phyloP scores from a whole-genome alignment of 2,797 vertebrate genomes.

The Chlorospingus flavigularis region DNA sequence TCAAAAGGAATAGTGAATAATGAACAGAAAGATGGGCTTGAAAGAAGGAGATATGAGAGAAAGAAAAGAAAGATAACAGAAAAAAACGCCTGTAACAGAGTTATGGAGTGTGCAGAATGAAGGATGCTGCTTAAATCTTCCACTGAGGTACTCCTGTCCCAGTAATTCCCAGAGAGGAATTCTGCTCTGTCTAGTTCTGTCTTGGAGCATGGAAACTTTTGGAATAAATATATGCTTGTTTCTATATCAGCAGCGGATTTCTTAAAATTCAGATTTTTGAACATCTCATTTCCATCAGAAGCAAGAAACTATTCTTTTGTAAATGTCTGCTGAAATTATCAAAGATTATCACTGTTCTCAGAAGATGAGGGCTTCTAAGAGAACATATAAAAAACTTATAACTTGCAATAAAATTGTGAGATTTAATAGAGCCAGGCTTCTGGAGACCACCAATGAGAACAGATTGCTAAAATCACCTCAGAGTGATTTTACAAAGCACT shows the following conservation, averaged over 20 bases:
- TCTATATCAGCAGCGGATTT: not conserved
- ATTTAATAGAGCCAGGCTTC: not conserved
- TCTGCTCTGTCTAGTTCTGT: not conserved
- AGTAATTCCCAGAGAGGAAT: not conserved
- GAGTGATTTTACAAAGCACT: not conserved
- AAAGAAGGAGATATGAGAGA: not conserved
- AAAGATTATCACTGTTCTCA: not conserved
- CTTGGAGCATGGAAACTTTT: not conserved
- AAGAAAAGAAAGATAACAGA: not conserved
- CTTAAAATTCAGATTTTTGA: not conserved
- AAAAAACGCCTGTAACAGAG: fast-evolving
- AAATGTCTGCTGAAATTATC: conserved; percentile 22
- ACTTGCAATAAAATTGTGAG: not conserved
- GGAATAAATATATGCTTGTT: not conserved
- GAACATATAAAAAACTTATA: not conserved
- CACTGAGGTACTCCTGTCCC: not conserved
- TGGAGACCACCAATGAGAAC: not conserved
- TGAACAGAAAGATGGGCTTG: not conserved
- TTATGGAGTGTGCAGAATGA: not conserved
- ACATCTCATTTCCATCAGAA: not conserved
- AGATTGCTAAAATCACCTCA: not conserved
- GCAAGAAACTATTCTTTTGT: not conserved
- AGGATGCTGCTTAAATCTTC: not conserved
- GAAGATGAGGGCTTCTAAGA: not conserved
- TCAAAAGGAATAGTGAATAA: conserved; percentile 22